Conservation (phyloP, 2,888 invertebrate genomes). For the Salpingus planirostris region DNA sequence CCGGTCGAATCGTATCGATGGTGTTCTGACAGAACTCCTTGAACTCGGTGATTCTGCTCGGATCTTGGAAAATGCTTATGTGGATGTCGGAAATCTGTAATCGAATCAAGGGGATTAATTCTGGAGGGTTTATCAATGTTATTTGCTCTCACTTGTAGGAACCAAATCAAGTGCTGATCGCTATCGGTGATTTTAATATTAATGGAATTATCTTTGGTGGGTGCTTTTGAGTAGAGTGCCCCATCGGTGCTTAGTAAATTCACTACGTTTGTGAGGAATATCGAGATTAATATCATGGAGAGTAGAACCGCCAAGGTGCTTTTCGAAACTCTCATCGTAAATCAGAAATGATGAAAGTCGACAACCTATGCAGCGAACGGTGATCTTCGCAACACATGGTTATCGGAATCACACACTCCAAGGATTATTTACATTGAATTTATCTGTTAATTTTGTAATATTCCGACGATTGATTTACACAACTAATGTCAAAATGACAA, state of each 20-base stretch:
- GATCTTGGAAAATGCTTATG: conserved; percentile 75
- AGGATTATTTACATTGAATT: too few species aligned
- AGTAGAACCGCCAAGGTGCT: conserved; percentile 52
- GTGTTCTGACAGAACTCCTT: conserved; percentile 71
- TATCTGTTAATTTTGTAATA: too few species aligned
- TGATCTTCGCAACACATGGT: too few species aligned
- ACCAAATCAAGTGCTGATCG: conserved; percentile 59
- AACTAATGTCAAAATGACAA: too few species aligned
- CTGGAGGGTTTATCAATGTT: too few species aligned
- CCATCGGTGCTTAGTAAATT: conserved; percentile 56
- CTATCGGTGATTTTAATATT: conserved; percentile 49
- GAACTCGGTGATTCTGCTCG: conserved; percentile 63
- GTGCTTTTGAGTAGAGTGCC: conserved; percentile 19
- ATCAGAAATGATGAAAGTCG: too few species aligned
- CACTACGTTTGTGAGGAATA: conserved; percentile 60
- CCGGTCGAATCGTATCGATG: conserved; percentile 62
- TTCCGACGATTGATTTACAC: too few species aligned
- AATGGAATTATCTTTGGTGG: conserved; percentile 32
- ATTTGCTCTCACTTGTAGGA: conserved; percentile 57
- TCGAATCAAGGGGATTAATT: too few species aligned
- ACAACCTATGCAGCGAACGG: too few species aligned
- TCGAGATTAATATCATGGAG: conserved; percentile 55
- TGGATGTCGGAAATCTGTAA: conserved; percentile 81
- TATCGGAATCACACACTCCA: too few species aligned
- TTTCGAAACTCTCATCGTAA: conserved; percentile 56